A percentile compares a stretch with the other conserved stretches of the same genome.
phyloP scores from a whole-genome alignment of 2,113 vertebrate species.

The Cebidichthys violaceus region DNA sequence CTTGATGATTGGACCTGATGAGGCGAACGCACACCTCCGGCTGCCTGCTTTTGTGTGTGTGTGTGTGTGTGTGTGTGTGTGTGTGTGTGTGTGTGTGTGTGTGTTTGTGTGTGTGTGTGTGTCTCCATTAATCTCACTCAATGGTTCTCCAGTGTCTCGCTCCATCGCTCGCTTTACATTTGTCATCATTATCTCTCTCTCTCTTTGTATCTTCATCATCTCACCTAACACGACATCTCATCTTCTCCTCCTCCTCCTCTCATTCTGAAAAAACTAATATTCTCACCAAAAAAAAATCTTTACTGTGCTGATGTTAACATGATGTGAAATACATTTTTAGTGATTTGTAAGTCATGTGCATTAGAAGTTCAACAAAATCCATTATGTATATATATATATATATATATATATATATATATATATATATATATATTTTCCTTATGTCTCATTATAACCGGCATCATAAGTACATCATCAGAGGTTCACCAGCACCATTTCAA shows the following conservation, averaged over 20 bases:
- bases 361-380: neutral
- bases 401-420: neutral
- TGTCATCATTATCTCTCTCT: constrained; percentile 25
- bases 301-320: neutral
- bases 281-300: too few relatives aligned
- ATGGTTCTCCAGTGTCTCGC: neutral
- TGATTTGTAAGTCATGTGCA: neutral
- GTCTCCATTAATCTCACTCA: constrained; percentile 14
- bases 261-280: neutral
- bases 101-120: neutral
- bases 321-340: neutral
- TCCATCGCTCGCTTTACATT: constrained; percentile 3
- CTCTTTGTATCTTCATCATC: neutral
- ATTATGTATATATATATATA: neutral
- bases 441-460: too few relatives aligned
- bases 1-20: neutral
- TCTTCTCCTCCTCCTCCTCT: neutral
- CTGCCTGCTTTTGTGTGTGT: neutral
- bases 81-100: neutral
- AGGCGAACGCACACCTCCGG: neutral
- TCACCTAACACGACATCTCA: neutral
- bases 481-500: too few relatives aligned
- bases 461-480: too few relatives aligned
- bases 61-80: neutral
- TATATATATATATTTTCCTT: neutral